Evolutionary conservation across 2,797 vertebrate genomes (phyloP).

Genomic region (Protosalanx chinensis): DNA sequence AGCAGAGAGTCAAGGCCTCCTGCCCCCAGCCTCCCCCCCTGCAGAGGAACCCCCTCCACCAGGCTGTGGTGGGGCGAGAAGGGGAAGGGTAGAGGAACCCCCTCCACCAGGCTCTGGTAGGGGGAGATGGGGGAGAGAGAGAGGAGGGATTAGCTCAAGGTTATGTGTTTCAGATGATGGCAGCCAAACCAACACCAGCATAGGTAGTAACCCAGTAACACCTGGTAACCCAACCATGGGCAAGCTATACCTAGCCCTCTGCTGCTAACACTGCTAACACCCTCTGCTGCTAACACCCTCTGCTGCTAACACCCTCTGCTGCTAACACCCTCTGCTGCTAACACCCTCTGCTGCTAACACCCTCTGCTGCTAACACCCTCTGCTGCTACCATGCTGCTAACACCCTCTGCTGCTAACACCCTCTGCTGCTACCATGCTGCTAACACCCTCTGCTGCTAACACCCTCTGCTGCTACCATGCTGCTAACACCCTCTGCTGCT

Average conservation of each 20-base stretch:
- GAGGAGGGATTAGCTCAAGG: slow-evolving; percentile 9
- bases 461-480: too few relatives aligned
- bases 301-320: slow-evolving; percentile 1
- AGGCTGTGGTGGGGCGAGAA: slow-evolving; percentile 57
- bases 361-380: neutral
- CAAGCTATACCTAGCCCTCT: slow-evolving; percentile 15
- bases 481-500: neutral
- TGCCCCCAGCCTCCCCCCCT: slow-evolving; percentile 66
- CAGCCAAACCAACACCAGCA: slow-evolving; percentile 45
- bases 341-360: too few relatives aligned
- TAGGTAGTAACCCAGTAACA: slow-evolving; percentile 49
- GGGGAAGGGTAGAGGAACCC: slow-evolving; percentile 65
- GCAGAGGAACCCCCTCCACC: slow-evolving; percentile 58
- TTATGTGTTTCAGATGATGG: neutral
- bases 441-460: neutral
- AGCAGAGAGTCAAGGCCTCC: slow-evolving; percentile 61
- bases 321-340: slow-evolving; percentile 22
- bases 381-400: too few relatives aligned
- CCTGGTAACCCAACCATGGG: slow-evolving; percentile 34
- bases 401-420: too few relatives aligned
- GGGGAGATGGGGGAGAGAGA: neutral
- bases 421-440: too few relatives aligned
- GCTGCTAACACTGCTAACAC: too few relatives aligned
- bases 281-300: too few relatives aligned
- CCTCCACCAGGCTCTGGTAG: slow-evolving; percentile 58